Evolutionary conservation across 2,113 vertebrate species (phyloP).

Genomic region (Platichthys stellatus): DNA sequence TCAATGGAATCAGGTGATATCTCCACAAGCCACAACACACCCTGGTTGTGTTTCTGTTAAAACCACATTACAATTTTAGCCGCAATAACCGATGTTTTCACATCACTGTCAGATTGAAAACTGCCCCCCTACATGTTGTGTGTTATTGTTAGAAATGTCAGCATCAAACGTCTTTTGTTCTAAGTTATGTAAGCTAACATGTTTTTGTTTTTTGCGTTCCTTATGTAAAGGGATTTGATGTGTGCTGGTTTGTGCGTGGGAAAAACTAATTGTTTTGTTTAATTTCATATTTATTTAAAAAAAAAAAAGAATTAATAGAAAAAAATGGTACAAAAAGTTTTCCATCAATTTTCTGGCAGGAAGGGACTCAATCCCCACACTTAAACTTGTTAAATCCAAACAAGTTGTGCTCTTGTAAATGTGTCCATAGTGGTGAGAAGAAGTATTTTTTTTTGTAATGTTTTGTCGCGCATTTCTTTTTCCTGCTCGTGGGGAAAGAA

Average conservation of each 20-base stretch:
- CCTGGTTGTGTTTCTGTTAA: neutral
- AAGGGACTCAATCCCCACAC: constrained; percentile 11
- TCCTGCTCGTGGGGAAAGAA: too few species aligned
- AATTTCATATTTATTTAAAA: constrained; percentile 70
- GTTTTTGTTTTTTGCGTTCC: constrained; percentile 23
- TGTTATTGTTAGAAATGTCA: constrained; percentile 9
- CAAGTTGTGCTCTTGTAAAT: constrained; percentile 4
- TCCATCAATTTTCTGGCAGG: constrained; percentile 8
- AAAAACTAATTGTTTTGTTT: constrained; percentile 20
- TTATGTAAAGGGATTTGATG: constrained; percentile 35
- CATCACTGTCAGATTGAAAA: neutral
- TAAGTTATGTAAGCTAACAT: constrained; percentile 65
- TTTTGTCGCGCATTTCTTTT: neutral
- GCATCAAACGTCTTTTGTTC: neutral
- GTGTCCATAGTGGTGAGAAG: constrained; percentile 4
- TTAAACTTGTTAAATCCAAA: constrained; percentile 1
- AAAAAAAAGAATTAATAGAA: constrained; percentile 14
- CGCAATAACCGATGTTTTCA: constrained; percentile 31
- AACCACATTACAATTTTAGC: constrained; percentile 2
- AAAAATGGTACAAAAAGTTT: constrained; percentile 11
- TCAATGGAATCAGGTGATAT: neutral
- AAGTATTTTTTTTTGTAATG: constrained; percentile 19
- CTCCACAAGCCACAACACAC: neutral
- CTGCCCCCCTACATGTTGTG: neutral
- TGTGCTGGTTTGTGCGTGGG: constrained; percentile 7